Conservation (phyloP, 2,113 vertebrate species). For the Baryphthengus martii region DNA sequence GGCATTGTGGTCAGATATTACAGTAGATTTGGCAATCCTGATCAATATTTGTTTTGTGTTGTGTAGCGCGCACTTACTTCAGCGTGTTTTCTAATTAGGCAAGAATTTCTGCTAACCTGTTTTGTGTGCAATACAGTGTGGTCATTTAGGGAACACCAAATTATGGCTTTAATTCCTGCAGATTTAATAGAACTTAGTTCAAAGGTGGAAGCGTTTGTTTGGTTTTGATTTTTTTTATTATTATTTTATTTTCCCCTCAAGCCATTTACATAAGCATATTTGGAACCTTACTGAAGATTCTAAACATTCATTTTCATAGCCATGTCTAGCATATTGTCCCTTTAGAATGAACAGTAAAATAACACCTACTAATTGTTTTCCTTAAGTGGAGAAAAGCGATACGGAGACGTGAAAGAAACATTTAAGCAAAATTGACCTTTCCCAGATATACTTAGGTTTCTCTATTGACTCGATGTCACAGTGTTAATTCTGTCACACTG, state of each 20-base stretch:
- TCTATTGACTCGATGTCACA: not conserved
- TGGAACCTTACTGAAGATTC: not conserved
- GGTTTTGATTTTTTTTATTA: not conserved
- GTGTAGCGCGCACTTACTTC: slow-evolving; percentile 34
- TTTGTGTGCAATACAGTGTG: not conserved
- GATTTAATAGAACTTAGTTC: slow-evolving; percentile 11
- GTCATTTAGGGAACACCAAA: not conserved
- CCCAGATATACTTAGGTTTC: not conserved
- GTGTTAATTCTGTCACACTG: too few species aligned
- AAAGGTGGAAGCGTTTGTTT: not conserved
- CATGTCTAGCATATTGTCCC: not conserved
- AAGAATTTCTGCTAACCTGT: slow-evolving; percentile 22
- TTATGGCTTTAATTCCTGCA: slow-evolving; percentile 52
- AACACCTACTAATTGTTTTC: not conserved
- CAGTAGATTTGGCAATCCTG: slow-evolving; percentile 4
- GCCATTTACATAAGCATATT: not conserved
- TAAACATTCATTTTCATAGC: not conserved
- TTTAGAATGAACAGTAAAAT: not conserved
- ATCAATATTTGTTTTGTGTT: slow-evolving; percentile 48
- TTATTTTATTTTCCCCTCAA: not conserved
- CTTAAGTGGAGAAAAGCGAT: not conserved
- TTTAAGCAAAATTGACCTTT: not conserved
- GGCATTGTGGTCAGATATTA: not conserved
- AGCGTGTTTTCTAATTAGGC: slow-evolving; percentile 61
- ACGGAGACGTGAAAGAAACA: not conserved